Percentiles rank a stretch among this genome's conserved stretches.
Conservation (phyloP, 2,113 vertebrate genomes). For the Pimephales promelas region DNA sequence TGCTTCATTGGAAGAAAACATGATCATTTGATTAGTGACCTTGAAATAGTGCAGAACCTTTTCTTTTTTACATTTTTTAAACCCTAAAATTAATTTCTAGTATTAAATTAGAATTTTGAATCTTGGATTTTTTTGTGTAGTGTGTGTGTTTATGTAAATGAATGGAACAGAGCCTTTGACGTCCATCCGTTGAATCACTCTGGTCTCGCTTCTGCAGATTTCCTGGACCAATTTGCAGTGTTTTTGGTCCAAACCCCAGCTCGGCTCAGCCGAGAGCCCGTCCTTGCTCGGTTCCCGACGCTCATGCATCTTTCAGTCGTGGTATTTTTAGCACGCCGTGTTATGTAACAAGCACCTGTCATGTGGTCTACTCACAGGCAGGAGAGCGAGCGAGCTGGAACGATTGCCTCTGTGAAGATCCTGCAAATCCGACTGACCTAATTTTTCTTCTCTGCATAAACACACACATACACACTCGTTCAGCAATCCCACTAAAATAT, state of each 20-base stretch:
- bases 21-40: neutral
- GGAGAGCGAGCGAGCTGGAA: constrained; percentile 27
- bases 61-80: neutral
- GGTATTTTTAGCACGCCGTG: constrained; percentile 73
- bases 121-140: neutral
- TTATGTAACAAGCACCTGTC: constrained; percentile 74
- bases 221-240: constrained; percentile 26
- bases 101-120: neutral
- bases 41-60: neutral
- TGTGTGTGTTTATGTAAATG: constrained; percentile 20
- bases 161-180: constrained; percentile 40
- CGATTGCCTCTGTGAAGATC: constrained; percentile 36
- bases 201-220: constrained; percentile 52
- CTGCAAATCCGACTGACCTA: constrained; percentile 45
- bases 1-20: neutral
- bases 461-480: neutral
- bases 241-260: constrained; percentile 31
- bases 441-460: constrained; percentile 16
- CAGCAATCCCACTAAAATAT: constrained; percentile 28
- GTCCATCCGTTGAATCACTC: constrained; percentile 21
- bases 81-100: neutral
- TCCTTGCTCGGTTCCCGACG: constrained; percentile 50
- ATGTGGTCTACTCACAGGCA: constrained; percentile 65
- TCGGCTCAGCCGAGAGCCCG: constrained; percentile 49
- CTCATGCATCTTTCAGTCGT: constrained; percentile 66